Evolutionary conservation across 2,797 vertebrate species (phyloP).

Genomic region (Periparus ater): DNA sequence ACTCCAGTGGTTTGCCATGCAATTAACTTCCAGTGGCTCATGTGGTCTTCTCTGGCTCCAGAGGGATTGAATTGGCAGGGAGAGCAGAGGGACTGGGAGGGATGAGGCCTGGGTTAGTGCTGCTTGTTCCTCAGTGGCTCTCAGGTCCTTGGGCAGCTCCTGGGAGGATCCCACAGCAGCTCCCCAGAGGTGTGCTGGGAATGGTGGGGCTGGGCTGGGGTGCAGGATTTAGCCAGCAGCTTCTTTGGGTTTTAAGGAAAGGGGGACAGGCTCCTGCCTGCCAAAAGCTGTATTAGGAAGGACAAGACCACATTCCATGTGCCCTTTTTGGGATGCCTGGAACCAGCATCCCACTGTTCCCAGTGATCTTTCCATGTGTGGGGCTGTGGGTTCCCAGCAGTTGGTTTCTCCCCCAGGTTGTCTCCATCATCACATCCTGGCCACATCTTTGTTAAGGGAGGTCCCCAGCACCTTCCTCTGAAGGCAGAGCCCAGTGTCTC

Average conservation of each 20-base stretch:
- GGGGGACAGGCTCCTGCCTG: background rate
- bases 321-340: background rate
- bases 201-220: background rate
- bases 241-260: background rate
- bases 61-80: rapidly evolving
- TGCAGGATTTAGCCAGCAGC: background rate
- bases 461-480: background rate
- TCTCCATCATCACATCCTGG: background rate
- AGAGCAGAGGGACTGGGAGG: background rate
- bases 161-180: background rate
- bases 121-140: background rate
- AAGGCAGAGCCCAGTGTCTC: background rate
- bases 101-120: background rate
- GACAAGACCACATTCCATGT: background rate
- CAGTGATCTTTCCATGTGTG: rapidly evolving
- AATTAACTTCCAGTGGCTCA: background rate
- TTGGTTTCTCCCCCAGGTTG: background rate
- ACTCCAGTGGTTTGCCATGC: background rate
- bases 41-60: background rate
- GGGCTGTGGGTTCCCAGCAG: background rate
- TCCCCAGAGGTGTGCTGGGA: background rate
- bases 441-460: background rate
- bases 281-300: background rate
- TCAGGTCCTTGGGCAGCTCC: background rate
- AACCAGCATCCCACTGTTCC: background rate